Percentiles rank a stretch among this genome's conserved stretches.
phyloP scores from a whole-genome alignment of 1,140 invertebrate genomes.

The Vollenhovia emeryi region DNA sequence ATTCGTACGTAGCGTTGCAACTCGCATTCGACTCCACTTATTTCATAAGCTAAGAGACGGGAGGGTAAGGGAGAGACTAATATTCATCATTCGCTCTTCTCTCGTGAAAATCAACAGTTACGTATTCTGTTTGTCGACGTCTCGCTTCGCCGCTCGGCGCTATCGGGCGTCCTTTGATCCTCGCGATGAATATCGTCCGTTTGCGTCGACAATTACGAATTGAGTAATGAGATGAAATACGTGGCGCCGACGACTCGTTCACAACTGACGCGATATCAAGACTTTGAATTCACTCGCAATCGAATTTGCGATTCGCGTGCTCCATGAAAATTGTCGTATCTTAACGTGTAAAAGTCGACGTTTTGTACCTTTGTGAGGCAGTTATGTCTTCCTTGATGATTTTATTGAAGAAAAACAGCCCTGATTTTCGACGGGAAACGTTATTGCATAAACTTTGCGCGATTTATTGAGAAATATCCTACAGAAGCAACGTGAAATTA shows the following conservation, averaged over 20 bases:
- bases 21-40: constrained; percentile 50
- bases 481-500: not conserved
- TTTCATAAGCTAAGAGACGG: constrained; percentile 50
- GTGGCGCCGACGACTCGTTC: constrained; percentile 31
- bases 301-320: not conserved
- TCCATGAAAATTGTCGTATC: not conserved
- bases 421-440: not conserved
- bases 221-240: constrained; percentile 57
- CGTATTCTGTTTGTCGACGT: constrained; percentile 52
- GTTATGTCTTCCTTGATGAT: too few species aligned
- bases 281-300: constrained; percentile 22
- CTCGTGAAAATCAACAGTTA: constrained; percentile 55
- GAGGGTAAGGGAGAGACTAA: constrained; percentile 30
- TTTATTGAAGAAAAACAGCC: not conserved
- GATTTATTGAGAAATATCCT: not conserved
- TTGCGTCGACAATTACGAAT: constrained; percentile 57
- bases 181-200: constrained; percentile 54
- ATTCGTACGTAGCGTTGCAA: constrained; percentile 47
- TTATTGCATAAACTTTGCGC: not conserved
- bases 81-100: constrained; percentile 57
- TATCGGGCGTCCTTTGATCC: constrained; percentile 51
- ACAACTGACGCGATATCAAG: constrained; percentile 11
- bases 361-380: not conserved
- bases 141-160: constrained; percentile 45
- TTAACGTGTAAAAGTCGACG: not conserved